Evolutionary conservation across 2,797 vertebrate species (phyloP).

Genomic region (Buceros bicornis): DNA sequence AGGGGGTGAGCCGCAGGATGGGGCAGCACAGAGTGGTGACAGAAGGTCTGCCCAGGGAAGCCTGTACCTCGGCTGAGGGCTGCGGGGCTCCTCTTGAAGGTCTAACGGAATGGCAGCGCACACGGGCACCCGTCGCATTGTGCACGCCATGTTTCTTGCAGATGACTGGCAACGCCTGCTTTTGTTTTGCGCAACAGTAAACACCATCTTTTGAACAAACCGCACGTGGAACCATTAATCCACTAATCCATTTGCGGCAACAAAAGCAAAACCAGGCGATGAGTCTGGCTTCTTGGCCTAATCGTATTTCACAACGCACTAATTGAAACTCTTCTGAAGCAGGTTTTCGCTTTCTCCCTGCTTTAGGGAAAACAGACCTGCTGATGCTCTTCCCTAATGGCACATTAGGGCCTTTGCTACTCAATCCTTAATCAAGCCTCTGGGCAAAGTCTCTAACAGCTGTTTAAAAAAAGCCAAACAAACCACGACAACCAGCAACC

Average conservation of each 20-base stretch:
- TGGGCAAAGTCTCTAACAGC: background rate
- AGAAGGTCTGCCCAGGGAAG: background rate
- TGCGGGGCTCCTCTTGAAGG: background rate
- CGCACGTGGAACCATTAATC: background rate
- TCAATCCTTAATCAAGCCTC: background rate
- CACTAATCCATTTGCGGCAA: conserved; percentile 42
- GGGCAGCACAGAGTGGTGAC: background rate
- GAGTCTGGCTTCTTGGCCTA: conserved; percentile 20
- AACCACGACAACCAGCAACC: background rate
- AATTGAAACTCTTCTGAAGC: conserved; percentile 40
- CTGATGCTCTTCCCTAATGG: conserved; percentile 28
- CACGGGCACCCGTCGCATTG: accelerated
- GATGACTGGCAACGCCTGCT: background rate
- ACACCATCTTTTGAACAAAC: background rate
- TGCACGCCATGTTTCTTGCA: accelerated
- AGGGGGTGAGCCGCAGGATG: background rate
- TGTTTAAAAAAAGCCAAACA: background rate
- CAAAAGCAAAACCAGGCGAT: conserved; percentile 11
- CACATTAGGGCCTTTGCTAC: background rate
- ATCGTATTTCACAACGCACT: conserved; percentile 11
- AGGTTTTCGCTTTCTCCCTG: background rate
- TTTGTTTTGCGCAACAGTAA: background rate
- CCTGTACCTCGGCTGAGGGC: background rate
- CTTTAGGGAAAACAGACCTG: conserved; percentile 35
- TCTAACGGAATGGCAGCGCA: accelerated